Conservation (phyloP, 2,113 vertebrate species). For the Dicaeum eximium region DNA sequence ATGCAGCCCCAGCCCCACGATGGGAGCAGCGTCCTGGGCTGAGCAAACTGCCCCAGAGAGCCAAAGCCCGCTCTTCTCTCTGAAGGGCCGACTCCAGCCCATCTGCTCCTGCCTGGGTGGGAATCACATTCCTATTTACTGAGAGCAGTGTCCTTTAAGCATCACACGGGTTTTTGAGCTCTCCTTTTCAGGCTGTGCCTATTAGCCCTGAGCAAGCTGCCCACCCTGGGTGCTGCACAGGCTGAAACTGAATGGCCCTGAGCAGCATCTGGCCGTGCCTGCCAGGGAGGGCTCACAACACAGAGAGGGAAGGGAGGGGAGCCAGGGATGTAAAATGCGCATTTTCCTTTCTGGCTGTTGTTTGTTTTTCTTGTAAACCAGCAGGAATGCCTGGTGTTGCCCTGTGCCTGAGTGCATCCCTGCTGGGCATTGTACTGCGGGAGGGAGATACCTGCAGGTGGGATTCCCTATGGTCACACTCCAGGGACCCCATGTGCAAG, state of each 20-base stretch:
- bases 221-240: background rate
- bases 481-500: background rate
- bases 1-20: background rate
- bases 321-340: background rate
- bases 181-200: background rate
- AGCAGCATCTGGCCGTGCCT: background rate
- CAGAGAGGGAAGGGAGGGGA: background rate
- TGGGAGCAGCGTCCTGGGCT: background rate
- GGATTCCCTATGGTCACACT: background rate
- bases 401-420: background rate
- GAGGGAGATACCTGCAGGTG: background rate
- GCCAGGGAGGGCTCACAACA: background rate
- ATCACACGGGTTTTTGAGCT: background rate
- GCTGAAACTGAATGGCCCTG: background rate
- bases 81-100: background rate
- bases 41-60: background rate
- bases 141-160: background rate
- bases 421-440: background rate
- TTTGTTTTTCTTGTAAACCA: background rate
- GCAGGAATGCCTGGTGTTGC: background rate
- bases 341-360: background rate
- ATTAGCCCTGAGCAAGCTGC: background rate
- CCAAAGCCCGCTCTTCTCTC: background rate
- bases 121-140: background rate
- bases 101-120: background rate